Conservation (phyloP, 2,888 invertebrate genomes). For the Idaea aversata region DNA sequence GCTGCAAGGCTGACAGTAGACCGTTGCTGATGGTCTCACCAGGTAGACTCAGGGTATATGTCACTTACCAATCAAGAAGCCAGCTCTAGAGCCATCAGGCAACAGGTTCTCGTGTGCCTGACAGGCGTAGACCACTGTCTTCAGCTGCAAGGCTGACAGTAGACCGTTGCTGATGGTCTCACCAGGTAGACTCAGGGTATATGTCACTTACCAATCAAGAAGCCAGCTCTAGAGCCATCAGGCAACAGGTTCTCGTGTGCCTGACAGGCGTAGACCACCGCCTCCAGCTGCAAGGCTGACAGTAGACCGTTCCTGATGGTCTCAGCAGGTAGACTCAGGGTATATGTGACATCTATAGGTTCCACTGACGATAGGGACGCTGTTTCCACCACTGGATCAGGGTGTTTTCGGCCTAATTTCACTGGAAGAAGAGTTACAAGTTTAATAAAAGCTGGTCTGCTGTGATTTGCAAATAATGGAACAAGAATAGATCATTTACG, state of each 20-base stretch:
- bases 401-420: constrained; percentile 96
- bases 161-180: constrained; percentile 90
- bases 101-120: constrained; percentile 97
- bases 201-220: constrained; percentile 87
- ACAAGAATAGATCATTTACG: constrained; percentile 37
- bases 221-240: constrained; percentile 95
- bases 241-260: constrained; percentile 96
- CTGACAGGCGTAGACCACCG: constrained; percentile 98
- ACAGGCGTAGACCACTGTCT: constrained; percentile 97
- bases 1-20: constrained; percentile 96
- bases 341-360: constrained; percentile 95
- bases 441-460: neutral
- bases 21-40: constrained; percentile 90
- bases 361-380: constrained; percentile 97
- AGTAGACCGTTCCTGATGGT: constrained; percentile 91
- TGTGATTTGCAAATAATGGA: neutral
- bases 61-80: constrained; percentile 92
- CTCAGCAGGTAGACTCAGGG: constrained; percentile 89
- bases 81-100: constrained; percentile 94
- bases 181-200: constrained; percentile 53
- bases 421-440: constrained; percentile 73
- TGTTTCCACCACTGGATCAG: constrained; percentile 99
- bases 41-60: too few relatives aligned
- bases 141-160: constrained; percentile 97
- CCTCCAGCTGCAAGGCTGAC: constrained; percentile 98